Percentiles rank a stretch among this genome's conserved stretches.
phyloP scores from a whole-genome alignment of 2,797 vertebrate genomes.

The Myripristis jacobus region DNA sequence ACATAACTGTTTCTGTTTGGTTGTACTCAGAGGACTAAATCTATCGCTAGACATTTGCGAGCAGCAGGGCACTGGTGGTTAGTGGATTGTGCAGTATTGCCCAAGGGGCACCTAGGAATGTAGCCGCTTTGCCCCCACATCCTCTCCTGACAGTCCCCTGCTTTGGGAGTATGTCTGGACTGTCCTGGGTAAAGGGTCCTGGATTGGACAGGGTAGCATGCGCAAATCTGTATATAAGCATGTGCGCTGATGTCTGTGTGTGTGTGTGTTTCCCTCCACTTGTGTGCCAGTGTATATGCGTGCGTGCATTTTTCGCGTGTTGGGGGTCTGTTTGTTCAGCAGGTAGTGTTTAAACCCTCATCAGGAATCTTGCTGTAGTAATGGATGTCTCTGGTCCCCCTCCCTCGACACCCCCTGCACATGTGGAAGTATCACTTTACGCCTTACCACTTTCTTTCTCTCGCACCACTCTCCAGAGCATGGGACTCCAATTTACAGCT shows the following conservation, averaged over 20 bases:
- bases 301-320: slow-evolving; percentile 44
- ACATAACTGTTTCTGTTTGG: slow-evolving; percentile 56
- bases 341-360: slow-evolving; percentile 83
- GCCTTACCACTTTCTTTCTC: slow-evolving; percentile 72
- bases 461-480: slow-evolving; percentile 69
- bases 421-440: slow-evolving; percentile 83
- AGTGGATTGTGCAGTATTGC: slow-evolving; percentile 39
- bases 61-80: slow-evolving; percentile 50
- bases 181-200: slow-evolving; percentile 20
- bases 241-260: not conserved
- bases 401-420: slow-evolving; percentile 74
- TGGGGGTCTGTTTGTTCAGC: slow-evolving; percentile 78
- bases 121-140: slow-evolving; percentile 28
- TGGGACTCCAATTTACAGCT: slow-evolving; percentile 75
- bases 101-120: slow-evolving; percentile 48
- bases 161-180: slow-evolving; percentile 3
- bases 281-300: slow-evolving; percentile 31
- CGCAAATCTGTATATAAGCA: slow-evolving; percentile 18
- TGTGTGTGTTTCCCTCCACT: not conserved
- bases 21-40: slow-evolving; percentile 44
- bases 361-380: slow-evolving; percentile 73
- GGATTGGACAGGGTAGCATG: not conserved
- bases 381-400: slow-evolving; percentile 74
- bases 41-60: slow-evolving; percentile 35
- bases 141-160: slow-evolving; percentile 30